Evolutionary conservation across 2,888 invertebrate genomes (phyloP), one percentile per base, ranked within the genome.

Genomic region (Rhamnusium bicolor): DNA sequence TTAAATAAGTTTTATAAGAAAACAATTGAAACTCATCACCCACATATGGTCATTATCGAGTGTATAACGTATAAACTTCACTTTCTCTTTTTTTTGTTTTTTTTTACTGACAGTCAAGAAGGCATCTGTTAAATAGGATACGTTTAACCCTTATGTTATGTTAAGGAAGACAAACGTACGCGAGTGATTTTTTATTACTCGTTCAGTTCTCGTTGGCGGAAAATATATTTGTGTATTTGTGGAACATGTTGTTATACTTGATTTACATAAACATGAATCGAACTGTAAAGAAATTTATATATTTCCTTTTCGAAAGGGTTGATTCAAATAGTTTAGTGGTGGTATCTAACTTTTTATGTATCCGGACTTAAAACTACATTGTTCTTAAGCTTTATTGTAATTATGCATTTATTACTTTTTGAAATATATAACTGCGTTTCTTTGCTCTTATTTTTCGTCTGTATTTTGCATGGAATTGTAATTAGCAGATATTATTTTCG

Each of bases 11-110:
- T 84, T 81, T 76, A 74, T 74, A 81, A 78, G 81, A 81, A 83
- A 83, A 83, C 83, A 84, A 84, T 84, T 84, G 83, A 82, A 83
- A 78, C 78, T 81, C 81, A 80, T 83, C 84, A 82, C 83, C 83
- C 80, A 81, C 83, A 83, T 82, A 83, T 81, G 81, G 80, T 77
- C 77, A 80, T 81, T 81, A 81, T 74, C 67, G 68, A 73, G 72
- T 71, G 76, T 70, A 60, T 77, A 75, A 72, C 77, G 74, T 74
- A 72, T 69, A 72, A 56, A 71, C 70, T 10, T 69, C 66, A 79
- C 81, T 82, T 82, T 83, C 83, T 82, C 82, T 79, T 81, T 81
- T 80, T 82, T 81, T 73, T 63, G 70, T 49, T 70, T 77, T 80
- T 78, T 75, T 77, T 62, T 74, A 63, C 66, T 73, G 76, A 75